Evolutionary conservation across 2,113 vertebrate species (phyloP), one percentile per base, ranked within the genome.

Genomic region (Callionymus lyra): DNA sequence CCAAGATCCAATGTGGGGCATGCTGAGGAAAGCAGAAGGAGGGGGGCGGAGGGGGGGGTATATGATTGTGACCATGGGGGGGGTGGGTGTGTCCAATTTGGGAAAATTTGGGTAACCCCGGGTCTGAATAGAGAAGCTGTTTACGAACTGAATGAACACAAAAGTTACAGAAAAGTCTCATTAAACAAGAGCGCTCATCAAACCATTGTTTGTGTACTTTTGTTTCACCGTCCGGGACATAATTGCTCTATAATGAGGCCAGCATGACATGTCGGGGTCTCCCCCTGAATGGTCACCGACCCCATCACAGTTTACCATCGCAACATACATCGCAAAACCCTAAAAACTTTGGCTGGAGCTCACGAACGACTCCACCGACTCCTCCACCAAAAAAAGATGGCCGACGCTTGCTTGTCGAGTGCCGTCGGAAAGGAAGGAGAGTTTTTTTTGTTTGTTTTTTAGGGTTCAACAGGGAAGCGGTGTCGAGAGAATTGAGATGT

Each of bases 101-200:
- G 70, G 61, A 74, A 78, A 77, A 59, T 59, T 56, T 44, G 74
- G 70, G 52, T 68, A 53, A 63, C 52, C n/a, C n/a, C n/a, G n/a
- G n/a, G n/a, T n/a, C n/a, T 83, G 71, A 86, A 83, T 82, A 64
- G 67, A 51, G 48, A 78, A 74, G 61, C 77, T 76, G 77, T 80
- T 82, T 76, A 74, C 79, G 79, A 80, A 83, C 67, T 82, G 67
- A 84, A 74, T 53, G 69, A 81, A 80, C 59, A 54, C 78, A 80
- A 44, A 70, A 82, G 78, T 78, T 82, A 80, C 54, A 73, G 56
- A 52, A 82, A 71, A 84, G 74, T 82, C 76, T 74, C 74, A 69
- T 78, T 80, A 70, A 82, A 78, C 68, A 79, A 59, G 68, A 64
- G 65, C 51, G 75, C 59, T 70, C 69, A 73, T 77, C 36, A 70